phyloP scores from a whole-genome alignment of 1,140 invertebrate genomes.

The Neodiprion fabricii region DNA sequence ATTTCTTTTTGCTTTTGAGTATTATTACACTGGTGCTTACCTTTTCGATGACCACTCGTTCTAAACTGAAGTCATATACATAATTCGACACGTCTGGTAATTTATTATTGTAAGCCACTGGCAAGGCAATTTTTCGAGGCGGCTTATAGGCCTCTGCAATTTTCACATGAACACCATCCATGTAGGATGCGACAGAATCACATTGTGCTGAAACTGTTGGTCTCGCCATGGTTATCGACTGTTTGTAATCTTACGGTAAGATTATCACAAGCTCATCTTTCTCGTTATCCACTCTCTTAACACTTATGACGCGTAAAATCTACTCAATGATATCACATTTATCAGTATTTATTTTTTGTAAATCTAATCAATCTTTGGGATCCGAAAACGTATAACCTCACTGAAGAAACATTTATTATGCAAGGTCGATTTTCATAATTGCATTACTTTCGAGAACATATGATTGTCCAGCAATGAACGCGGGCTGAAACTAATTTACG shows the following conservation, averaged over 20 bases:
- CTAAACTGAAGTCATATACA: constrained; percentile 76
- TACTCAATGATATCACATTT: neutral
- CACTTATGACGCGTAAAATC: neutral
- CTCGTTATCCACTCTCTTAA: constrained; percentile 3
- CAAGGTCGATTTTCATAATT: neutral
- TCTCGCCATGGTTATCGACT: constrained; percentile 42
- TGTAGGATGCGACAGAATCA: constrained; percentile 64
- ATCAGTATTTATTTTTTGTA: neutral
- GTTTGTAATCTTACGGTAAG: neutral
- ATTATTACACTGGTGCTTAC: constrained; percentile 27
- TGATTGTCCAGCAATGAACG: neutral
- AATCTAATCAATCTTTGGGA: neutral
- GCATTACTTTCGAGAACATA: neutral
- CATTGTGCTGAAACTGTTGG: constrained; percentile 42
- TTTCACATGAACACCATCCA: constrained; percentile 86
- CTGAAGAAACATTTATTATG: neutral
- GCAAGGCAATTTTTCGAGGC: constrained; percentile 74
- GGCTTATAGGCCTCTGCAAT: constrained; percentile 85
- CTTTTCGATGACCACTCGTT: constrained; percentile 72
- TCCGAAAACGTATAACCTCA: neutral
- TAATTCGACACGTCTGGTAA: constrained; percentile 61
- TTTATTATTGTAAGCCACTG: constrained; percentile 70
- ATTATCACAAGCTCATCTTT: constrained; percentile 15
- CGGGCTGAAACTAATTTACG: neutral
- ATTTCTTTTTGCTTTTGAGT: too few species aligned